Percentiles rank a stretch among this genome's conserved stretches.
Conservation (phyloP, 2,888 invertebrate species). For the Gnatocerus cornutus region DNA sequence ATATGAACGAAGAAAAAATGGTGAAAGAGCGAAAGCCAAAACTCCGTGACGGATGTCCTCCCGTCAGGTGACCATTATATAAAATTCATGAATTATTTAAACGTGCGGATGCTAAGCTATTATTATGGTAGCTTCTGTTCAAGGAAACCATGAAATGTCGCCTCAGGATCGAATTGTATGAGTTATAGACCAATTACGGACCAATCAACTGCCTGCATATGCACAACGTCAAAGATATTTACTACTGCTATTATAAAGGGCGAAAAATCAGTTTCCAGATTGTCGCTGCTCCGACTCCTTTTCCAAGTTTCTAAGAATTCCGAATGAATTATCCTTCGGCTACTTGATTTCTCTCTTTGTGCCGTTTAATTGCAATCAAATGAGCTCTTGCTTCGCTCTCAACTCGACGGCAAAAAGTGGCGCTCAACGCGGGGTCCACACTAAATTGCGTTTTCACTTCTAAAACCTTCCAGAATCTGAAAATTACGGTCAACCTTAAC, state of each 20-base stretch:
- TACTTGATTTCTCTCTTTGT: too few species aligned
- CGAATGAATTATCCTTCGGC: too few species aligned
- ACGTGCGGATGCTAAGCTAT: slow-evolving; percentile 27
- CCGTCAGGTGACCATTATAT: slow-evolving; percentile 20
- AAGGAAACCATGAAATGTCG: slow-evolving; percentile 42
- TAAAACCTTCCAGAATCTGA: too few species aligned
- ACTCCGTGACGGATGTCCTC: background rate
- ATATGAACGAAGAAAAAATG: background rate
- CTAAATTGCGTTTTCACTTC: too few species aligned
- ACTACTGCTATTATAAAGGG: slow-evolving; percentile 15
- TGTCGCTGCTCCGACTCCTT: background rate
- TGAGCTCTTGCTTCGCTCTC: too few species aligned
- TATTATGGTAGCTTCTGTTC: slow-evolving; percentile 45
- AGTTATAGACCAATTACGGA: slow-evolving; percentile 43
- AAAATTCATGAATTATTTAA: slow-evolving; percentile 46
- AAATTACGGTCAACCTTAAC: too few species aligned
- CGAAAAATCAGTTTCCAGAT: slow-evolving; percentile 11
- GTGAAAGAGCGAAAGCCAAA: background rate
- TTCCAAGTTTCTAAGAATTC: too few species aligned
- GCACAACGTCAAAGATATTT: slow-evolving; percentile 19
- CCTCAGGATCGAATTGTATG: slow-evolving; percentile 34
- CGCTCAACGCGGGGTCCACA: too few species aligned
- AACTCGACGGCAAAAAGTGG: too few species aligned
- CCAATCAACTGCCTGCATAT: slow-evolving; percentile 38
- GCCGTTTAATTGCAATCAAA: too few species aligned